These are phyloP conservation scores for Oxycera nigricornis DNA, from an alignment of 2,888 invertebrate species.

Conservation along the genomic window DNA sequence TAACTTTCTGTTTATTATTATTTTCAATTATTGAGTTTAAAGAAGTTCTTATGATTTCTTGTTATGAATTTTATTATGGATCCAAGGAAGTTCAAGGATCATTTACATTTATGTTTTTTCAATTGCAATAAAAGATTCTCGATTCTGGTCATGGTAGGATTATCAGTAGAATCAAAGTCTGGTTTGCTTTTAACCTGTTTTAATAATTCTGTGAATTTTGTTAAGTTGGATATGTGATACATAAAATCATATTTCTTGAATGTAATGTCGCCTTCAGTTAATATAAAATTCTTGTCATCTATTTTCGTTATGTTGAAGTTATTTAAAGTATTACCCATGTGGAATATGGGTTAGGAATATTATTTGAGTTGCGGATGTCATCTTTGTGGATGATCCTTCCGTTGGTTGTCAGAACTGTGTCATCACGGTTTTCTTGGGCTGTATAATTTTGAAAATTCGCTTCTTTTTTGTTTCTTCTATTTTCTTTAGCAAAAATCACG, in stretches of 20 bases:
- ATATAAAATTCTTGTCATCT: not conserved
- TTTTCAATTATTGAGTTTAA: not conserved
- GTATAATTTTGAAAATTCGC: not conserved
- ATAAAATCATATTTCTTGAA: not conserved
- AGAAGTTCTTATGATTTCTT: slow-evolving; percentile 1
- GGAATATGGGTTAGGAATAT: not conserved
- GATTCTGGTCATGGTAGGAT: not conserved
- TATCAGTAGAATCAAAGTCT: not conserved
- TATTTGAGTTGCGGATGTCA: slow-evolving; percentile 48
- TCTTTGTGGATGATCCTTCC: not conserved
- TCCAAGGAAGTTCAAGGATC: slow-evolving; percentile 1
- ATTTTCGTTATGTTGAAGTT: not conserved
- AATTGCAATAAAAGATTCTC: not conserved
- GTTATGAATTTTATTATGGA: slow-evolving; percentile 11
- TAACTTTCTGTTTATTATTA: not conserved
- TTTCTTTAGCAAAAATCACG: not conserved
- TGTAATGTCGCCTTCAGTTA: not conserved
- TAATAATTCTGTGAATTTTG: not conserved
- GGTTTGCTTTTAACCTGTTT: not conserved
- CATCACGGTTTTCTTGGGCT: not conserved
- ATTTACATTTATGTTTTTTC: not conserved
- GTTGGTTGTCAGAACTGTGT: not conserved
- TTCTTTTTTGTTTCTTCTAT: not conserved
- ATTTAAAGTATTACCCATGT: no score
- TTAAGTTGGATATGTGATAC: not conserved